A percentile compares a stretch with the other conserved stretches of the same genome.
phyloP scores from a whole-genome alignment of 2,797 vertebrate species.

The Kryptopterus vitreolus region DNA sequence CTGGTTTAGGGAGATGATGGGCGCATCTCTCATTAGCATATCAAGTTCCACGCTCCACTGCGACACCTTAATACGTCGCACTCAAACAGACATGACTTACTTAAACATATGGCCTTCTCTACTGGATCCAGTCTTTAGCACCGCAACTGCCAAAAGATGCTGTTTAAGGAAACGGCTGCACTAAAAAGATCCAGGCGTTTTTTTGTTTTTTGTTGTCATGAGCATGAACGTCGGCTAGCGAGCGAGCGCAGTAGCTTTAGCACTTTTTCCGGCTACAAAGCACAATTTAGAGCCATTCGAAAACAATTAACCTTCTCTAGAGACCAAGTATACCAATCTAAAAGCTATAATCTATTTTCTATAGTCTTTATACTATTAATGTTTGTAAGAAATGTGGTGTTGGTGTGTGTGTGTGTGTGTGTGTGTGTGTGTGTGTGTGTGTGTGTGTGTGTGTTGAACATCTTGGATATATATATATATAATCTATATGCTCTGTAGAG shows the following conservation, averaged over 20 bases:
- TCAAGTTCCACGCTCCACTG: background rate
- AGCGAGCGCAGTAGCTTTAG: conserved; percentile 62
- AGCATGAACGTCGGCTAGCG: conserved; percentile 32
- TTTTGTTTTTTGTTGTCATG: background rate
- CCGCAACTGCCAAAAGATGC: background rate
- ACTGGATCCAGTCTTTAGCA: background rate
- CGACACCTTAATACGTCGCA: background rate
- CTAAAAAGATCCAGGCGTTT: background rate
- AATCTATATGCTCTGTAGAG: background rate
- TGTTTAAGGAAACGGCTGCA: background rate
- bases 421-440: conserved; percentile 12
- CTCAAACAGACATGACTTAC: background rate
- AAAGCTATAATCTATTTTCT: conserved; percentile 56
- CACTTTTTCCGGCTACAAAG: conserved; percentile 68
- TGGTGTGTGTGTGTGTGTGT: conserved; percentile 16
- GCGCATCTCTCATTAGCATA: no score
- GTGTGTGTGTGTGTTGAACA: background rate
- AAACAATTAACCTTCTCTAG: conserved; percentile 48
- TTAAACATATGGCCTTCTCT: background rate
- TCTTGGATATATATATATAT: conserved; percentile 40
- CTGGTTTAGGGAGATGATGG: no score
- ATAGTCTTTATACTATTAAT: conserved; percentile 57
- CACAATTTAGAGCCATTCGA: conserved; percentile 67
- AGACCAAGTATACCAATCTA: conserved; percentile 48
- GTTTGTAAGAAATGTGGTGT: conserved; percentile 39